These are phyloP conservation scores for Xyrauchen texanus DNA, from an alignment of 2,113 vertebrate genomes.

Conservation along the genomic window DNA sequence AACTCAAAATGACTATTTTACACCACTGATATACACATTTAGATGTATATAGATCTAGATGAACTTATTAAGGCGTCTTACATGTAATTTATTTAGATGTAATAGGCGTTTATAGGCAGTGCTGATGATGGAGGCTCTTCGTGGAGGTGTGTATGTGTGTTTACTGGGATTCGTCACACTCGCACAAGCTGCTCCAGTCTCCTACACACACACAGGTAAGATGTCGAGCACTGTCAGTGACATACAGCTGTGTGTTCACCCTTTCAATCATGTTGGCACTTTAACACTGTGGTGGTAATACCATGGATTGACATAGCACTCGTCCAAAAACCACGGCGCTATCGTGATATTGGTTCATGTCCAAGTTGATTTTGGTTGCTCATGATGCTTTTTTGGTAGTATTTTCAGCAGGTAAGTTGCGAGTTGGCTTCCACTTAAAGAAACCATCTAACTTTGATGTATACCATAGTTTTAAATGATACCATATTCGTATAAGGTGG, in stretches of 20 bases:
- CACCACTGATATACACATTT: neutral
- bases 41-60: neutral
- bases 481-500: no score
- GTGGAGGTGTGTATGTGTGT: conserved; percentile 63
- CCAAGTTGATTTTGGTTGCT: no score
- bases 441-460: neutral
- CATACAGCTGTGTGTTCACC: neutral
- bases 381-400: neutral
- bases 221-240: neutral
- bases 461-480: neutral
- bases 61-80: neutral
- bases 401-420: neutral
- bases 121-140: conserved; percentile 69
- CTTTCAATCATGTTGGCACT: neutral
- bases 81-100: conserved; percentile 24
- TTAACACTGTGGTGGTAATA: neutral
- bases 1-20: conserved; percentile 24
- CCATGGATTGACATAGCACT: no score
- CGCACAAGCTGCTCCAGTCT: conserved; percentile 70
- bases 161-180: conserved; percentile 64
- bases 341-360: no score
- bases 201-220: conserved; percentile 68
- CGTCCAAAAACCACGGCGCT: no score
- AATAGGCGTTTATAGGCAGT: conserved; percentile 51
- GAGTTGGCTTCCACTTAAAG: neutral